phyloP scores from a whole-genome alignment of 2,797 vertebrate species.

The Microtus californicus region DNA sequence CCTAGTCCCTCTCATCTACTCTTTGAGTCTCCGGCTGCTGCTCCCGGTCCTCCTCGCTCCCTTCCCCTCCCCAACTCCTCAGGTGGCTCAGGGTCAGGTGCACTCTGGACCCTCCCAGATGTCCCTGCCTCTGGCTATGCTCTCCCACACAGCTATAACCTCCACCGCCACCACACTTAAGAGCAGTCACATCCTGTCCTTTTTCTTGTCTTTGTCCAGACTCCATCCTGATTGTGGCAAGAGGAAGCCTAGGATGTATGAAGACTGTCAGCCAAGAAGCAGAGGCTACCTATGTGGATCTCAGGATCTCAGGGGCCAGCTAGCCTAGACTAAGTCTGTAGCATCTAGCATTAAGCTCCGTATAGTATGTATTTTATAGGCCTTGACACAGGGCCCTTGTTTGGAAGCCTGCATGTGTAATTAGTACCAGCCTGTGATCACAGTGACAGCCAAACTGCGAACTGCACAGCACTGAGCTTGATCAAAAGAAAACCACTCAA shows the following conservation, averaged over 20 bases:
- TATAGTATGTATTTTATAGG: neutral
- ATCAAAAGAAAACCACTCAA: neutral
- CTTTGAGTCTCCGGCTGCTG: neutral
- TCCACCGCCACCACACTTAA: neutral
- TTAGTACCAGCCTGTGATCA: conserved; percentile 52
- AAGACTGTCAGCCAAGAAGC: neutral
- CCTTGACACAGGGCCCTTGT: neutral
- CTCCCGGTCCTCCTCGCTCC: neutral
- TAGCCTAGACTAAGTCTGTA: neutral
- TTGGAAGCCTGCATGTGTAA: conserved; percentile 49
- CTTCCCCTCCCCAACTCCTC: neutral
- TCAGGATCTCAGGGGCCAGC: neutral
- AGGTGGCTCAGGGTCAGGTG: neutral
- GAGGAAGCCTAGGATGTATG: neutral
- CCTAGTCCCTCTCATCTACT: neutral
- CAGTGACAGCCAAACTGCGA: conserved; percentile 36
- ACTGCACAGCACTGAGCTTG: neutral
- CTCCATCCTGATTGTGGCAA: neutral
- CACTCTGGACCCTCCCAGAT: neutral
- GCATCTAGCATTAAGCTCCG: neutral
- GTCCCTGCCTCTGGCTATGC: neutral
- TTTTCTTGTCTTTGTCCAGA: neutral
- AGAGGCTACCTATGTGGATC: neutral
- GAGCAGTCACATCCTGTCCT: neutral
- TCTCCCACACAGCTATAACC: neutral